These are phyloP conservation scores for Papilio aristodemus DNA, from an alignment of 1,140 invertebrate species.

Conservation along the genomic window DNA sequence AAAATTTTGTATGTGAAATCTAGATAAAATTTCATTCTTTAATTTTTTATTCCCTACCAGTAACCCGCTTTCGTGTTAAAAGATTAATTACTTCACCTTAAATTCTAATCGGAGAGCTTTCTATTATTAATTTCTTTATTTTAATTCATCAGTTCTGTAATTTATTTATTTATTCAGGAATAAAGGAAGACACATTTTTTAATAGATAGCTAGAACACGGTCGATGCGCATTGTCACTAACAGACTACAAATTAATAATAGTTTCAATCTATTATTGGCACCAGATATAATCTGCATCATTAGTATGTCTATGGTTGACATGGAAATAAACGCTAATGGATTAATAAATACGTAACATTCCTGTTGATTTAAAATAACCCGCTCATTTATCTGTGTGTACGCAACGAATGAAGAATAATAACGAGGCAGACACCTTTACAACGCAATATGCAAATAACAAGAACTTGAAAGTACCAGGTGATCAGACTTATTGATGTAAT, in stretches of 20 bases:
- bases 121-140: too few relatives aligned
- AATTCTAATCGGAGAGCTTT: too few relatives aligned
- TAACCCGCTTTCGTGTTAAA: too few relatives aligned
- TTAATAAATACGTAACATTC: slow-evolving; percentile 13
- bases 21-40: too few relatives aligned
- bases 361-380: slow-evolving; percentile 17
- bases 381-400: slow-evolving; percentile 21
- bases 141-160: too few relatives aligned
- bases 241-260: neutral
- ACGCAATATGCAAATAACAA: slow-evolving; percentile 29
- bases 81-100: too few relatives aligned
- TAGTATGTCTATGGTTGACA: slow-evolving; percentile 22
- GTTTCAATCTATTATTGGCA: slow-evolving; percentile 11
- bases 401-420: slow-evolving; percentile 26
- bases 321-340: slow-evolving; percentile 5
- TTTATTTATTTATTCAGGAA: too few relatives aligned
- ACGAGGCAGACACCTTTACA: slow-evolving; percentile 24
- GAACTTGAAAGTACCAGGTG: slow-evolving; percentile 28
- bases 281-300: slow-evolving; percentile 11
- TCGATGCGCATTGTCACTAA: neutral
- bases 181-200: neutral
- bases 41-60: too few relatives aligned
- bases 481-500: slow-evolving; percentile 10
- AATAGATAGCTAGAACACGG: neutral
- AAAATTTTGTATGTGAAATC: neutral